A percentile compares a stretch with the other conserved stretches of the same genome.
Evolutionary conservation across 2,888 invertebrate genomes (phyloP).

Genomic region (Antheraea assamensis): DNA sequence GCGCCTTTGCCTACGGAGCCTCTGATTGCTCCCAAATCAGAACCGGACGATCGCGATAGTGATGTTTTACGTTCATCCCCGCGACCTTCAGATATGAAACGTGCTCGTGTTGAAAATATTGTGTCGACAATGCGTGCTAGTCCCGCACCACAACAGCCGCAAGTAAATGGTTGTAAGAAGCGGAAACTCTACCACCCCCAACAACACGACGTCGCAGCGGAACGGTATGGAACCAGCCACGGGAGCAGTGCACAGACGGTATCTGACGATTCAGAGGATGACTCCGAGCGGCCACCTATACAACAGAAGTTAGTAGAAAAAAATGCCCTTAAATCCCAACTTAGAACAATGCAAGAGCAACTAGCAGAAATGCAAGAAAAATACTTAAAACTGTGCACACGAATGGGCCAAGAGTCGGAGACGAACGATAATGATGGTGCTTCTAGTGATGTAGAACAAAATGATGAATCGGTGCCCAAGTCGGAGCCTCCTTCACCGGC

Average conservation of each 20-base stretch:
- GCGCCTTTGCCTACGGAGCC: constrained; percentile 79
- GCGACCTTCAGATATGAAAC: constrained; percentile 90
- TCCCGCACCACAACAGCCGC: constrained; percentile 87
- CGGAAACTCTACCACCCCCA: constrained; percentile 97
- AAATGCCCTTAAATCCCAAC: constrained; percentile 91
- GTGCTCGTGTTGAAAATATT: constrained; percentile 97
- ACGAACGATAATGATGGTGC: constrained; percentile 89
- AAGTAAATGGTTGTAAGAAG: constrained; percentile 97
- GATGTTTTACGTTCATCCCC: constrained; percentile 82
- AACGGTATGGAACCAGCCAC: constrained; percentile 81
- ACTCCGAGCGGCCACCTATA: constrained; percentile 89
- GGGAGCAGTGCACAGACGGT: constrained; percentile 70
- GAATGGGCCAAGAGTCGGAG: constrained; percentile 91
- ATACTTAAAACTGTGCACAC: constrained; percentile 92
- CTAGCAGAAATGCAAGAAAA: constrained; percentile 95
- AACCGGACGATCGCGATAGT: constrained; percentile 84
- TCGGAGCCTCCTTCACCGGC: constrained; percentile 82
- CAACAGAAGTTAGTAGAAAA: constrained; percentile 93
- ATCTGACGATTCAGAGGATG: constrained; percentile 89
- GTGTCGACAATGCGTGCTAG: constrained; percentile 96
- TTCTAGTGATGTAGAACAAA: constrained; percentile 87
- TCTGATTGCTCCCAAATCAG: constrained; percentile 84
- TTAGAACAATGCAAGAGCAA: constrained; percentile 94
- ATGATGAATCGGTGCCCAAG: constrained; percentile 76
- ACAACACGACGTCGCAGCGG: constrained; percentile 90